A percentile compares a stretch with the other conserved stretches of the same genome.
phyloP scores from a whole-genome alignment of 2,113 vertebrate genomes.

The Gorsachius goisagi region DNA sequence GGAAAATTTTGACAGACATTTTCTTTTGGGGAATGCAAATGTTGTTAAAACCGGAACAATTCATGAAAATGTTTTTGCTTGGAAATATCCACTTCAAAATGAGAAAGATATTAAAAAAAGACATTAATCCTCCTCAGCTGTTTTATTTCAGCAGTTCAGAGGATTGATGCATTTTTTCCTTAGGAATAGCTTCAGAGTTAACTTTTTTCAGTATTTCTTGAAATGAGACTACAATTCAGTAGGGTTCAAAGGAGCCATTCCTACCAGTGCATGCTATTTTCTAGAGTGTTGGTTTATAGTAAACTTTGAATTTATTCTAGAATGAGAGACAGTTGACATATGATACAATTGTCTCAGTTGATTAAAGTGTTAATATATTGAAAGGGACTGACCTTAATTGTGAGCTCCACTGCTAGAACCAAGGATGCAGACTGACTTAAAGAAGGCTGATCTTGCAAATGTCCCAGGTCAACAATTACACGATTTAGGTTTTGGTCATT shows the following conservation, averaged over 20 bases:
- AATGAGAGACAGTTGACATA: background rate
- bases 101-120: background rate
- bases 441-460: background rate
- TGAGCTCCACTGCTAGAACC: background rate
- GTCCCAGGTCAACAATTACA: background rate
- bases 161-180: background rate
- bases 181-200: background rate
- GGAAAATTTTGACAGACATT: background rate
- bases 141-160: background rate
- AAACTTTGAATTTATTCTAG: background rate
- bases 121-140: background rate
- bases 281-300: background rate
- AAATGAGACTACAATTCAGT: background rate
- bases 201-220: background rate
- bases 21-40: background rate
- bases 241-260: background rate
- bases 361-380: background rate
- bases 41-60: background rate
- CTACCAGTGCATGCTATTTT: background rate
- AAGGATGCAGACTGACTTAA: background rate
- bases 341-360: background rate
- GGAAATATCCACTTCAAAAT: background rate
- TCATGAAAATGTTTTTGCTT: background rate
- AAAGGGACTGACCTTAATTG: background rate
- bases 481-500: background rate